Evolutionary conservation across 2,888 invertebrate species (phyloP), one percentile per base, ranked within the genome.

Genomic region (Oxyteleia sp.): DNA sequence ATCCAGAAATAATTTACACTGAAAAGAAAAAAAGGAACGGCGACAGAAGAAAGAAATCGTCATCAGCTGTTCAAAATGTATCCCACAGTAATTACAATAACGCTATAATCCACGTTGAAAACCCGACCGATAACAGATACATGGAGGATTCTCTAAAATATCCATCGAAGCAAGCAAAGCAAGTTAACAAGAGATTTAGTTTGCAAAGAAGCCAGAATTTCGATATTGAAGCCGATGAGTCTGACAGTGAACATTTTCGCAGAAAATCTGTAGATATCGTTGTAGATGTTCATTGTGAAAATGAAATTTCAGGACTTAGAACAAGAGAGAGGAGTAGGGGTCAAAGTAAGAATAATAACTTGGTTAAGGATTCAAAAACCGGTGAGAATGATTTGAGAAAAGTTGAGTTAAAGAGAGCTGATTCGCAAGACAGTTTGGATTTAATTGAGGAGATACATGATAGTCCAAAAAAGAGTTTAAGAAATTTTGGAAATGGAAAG

Each of bases 251-350:
- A 23, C 23, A 51, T 23, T 64, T 32, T 53, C 18, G 41, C 11
- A 43, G 41, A 61, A 82, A 79, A 35, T 63, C 68, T 18, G 4
- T 90, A 51, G 86, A 89, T 23, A 88, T 91, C 4, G 82, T 90
- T 11, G 91, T 88, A 1, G 91, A 91, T 38, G 86, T 91, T 75
- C 91, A 91, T 72, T 84, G 83, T 23, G 85, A 85, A 57, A 83
- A 71, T 29, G 80, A 78, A 61, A 11, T 47, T 16, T 32, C 57
- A 0, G 57, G 18, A 7, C 23, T 16, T 0, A 29, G 78, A 15
- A 4, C n/a, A 8, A 55, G 55, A 20, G 41, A 41, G 18, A 68
- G 18, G 3, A 47, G 8, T 11, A 38, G 11, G 41, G 78, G 0
- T 47, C 20, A 23, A 18, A 68, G 23, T 64, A n/a, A 16, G 8